Evolutionary conservation across 2,113 vertebrate species (phyloP).

Genomic region (Chaetorhynchus papuensis): DNA sequence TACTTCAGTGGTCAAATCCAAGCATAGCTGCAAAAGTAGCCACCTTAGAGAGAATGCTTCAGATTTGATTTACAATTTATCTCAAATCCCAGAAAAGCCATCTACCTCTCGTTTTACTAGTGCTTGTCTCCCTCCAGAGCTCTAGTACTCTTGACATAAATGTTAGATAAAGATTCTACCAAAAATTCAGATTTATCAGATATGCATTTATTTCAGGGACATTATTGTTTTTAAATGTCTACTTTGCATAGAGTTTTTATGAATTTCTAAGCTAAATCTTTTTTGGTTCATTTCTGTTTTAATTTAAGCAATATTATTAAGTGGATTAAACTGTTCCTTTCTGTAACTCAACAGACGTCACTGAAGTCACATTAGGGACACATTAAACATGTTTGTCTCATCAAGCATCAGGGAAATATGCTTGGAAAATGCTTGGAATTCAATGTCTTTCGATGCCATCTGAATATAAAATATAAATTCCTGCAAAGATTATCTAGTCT

Average conservation of each 20-base stretch:
- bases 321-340: neutral
- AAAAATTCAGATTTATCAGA: neutral
- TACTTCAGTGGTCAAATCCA: neutral
- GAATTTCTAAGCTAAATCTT: rapidly evolving
- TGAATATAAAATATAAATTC: neutral
- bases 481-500: neutral
- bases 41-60: neutral
- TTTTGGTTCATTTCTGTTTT: neutral
- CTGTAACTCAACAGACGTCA: rapidly evolving
- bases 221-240: neutral
- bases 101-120: neutral
- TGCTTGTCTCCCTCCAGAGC: neutral
- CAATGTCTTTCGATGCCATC: neutral
- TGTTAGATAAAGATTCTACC: neutral
- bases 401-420: neutral
- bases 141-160: neutral
- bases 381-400: neutral
- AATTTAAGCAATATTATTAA: neutral
- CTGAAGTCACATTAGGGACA: neutral
- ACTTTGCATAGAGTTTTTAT: neutral
- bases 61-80: neutral
- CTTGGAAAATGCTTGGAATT: neutral
- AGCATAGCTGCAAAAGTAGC: neutral
- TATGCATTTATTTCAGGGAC: neutral
- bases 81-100: neutral